Evolutionary conservation across 2,888 invertebrate genomes (phyloP).

Genomic region (Hemithea aestivaria): DNA sequence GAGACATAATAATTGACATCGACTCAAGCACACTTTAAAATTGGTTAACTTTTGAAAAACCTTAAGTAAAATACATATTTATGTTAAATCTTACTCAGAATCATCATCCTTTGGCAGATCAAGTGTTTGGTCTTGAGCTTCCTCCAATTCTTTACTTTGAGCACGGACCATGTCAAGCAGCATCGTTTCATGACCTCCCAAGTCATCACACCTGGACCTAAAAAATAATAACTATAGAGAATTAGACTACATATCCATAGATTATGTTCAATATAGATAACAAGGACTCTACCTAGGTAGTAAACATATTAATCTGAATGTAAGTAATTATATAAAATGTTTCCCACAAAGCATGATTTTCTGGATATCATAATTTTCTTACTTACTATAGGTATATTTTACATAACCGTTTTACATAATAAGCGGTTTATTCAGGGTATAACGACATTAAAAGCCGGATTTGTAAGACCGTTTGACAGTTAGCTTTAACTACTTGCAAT

Average conservation of each 20-base stretch:
- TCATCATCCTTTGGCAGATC: constrained; percentile 45
- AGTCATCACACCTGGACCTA: constrained; percentile 28
- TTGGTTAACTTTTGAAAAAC: constrained; percentile 3
- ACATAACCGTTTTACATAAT: not conserved
- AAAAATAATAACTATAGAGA: constrained; percentile 5
- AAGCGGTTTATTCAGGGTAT: not conserved
- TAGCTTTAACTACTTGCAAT: not conserved
- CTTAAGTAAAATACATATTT: constrained; percentile 3
- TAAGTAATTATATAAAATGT: too few species aligned
- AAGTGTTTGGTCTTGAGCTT: constrained; percentile 46
- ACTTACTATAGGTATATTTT: too few species aligned
- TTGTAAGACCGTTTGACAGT: not conserved
- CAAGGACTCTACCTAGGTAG: too few species aligned
- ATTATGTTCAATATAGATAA: too few species aligned
- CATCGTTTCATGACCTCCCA: constrained; percentile 50
- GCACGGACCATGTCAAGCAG: constrained; percentile 64
- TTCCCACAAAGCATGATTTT: too few species aligned
- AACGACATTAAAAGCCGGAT: constrained; percentile 1
- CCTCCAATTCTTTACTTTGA: constrained; percentile 46
- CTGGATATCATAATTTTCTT: too few species aligned
- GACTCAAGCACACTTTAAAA: too few species aligned
- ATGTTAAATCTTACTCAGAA: constrained; percentile 42
- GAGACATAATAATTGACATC: too few species aligned
- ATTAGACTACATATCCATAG: too few species aligned
- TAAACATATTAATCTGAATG: too few species aligned